phyloP scores from a whole-genome alignment of 2,888 invertebrate species.

The Chesias legatella region DNA sequence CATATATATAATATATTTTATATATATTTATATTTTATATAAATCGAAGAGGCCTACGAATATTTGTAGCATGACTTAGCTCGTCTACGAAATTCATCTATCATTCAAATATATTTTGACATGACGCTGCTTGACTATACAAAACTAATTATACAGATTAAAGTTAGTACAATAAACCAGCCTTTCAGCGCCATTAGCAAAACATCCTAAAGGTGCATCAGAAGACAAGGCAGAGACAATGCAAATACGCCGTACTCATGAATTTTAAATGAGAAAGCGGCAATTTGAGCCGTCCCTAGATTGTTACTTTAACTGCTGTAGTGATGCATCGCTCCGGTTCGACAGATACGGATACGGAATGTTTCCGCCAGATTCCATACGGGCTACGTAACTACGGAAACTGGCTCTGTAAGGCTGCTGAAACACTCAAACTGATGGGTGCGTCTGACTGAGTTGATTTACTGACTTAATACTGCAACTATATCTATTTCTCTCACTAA shows the following conservation, averaged over 20 bases:
- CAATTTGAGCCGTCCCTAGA: conserved; percentile 7
- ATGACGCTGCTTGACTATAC: no score
- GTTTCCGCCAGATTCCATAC: no score
- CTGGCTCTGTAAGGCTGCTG: no score
- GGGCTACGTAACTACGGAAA: no score
- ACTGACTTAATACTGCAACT: no score
- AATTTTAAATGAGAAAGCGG: conserved; percentile 16
- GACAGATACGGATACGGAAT: no score
- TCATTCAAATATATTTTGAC: no score
- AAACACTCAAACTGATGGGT: no score
- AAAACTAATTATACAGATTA: background rate
- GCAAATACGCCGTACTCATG: conserved; percentile 18
- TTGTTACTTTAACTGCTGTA: conserved; percentile 1
- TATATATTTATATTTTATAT: no score
- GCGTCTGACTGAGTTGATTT: no score
- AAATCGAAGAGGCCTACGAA: background rate
- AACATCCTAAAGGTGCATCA: conserved; percentile 12
- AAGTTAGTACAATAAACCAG: conserved; percentile 4
- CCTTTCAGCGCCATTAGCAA: conserved; percentile 8
- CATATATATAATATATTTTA: no score
- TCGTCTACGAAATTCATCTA: background rate
- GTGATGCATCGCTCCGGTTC: background rate
- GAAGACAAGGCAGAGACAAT: conserved; percentile 10
- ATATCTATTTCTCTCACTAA: no score
- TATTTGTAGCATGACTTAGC: background rate